Evolutionary conservation across 2,113 vertebrate species (phyloP).

Genomic region (Carollia perspicillata): DNA sequence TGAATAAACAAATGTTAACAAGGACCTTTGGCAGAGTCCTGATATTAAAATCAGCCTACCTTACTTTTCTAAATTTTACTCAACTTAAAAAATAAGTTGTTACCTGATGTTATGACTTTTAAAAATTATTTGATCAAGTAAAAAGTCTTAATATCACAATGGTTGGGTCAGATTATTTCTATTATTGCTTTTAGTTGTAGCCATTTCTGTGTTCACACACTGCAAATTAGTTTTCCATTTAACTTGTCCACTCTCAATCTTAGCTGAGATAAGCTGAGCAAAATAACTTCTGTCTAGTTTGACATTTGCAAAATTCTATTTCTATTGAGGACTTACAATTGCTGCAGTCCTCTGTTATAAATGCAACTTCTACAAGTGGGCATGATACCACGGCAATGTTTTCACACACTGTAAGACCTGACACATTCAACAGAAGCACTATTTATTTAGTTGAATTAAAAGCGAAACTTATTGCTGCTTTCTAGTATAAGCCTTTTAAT

Average conservation of each 20-base stretch:
- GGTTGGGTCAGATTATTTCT: neutral
- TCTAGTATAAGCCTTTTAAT: neutral
- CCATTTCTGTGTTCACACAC: neutral
- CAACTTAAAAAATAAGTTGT: neutral
- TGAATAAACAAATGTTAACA: neutral
- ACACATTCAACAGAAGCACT: neutral
- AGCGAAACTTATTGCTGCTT: neutral
- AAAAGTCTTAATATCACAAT: neutral
- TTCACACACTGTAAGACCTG: neutral
- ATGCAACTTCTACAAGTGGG: neutral
- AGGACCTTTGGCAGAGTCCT: neutral
- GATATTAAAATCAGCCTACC: neutral
- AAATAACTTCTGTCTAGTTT: neutral
- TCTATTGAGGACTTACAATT: neutral
- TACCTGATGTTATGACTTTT: neutral
- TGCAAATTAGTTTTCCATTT: neutral
- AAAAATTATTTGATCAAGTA: conserved; percentile 4
- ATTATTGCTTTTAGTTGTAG: neutral
- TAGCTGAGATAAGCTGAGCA: neutral
- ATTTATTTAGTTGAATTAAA: neutral
- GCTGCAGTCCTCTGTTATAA: neutral
- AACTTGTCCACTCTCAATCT: conserved; percentile 7
- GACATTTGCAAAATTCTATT: neutral
- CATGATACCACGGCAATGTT: neutral
- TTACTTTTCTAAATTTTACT: neutral